Evolutionary conservation across 1,140 invertebrate genomes (phyloP), one percentile per base, ranked within the genome.

Genomic region (Dolichoris vasculosae): DNA sequence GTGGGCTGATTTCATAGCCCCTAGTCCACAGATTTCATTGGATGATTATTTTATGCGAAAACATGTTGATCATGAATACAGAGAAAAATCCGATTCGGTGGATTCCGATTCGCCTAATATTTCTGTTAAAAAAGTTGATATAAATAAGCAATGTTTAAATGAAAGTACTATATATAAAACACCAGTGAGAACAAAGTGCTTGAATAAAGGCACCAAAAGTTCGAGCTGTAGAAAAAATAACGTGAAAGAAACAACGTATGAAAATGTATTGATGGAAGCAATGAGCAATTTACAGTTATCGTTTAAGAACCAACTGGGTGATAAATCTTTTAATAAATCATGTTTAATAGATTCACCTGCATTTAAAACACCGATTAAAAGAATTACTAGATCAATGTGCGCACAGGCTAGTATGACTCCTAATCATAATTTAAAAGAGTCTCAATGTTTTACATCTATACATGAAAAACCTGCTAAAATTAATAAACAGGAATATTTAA

Each of bases 1-100:
- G 32, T 92, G 91, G 91, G 87, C 88, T 55, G 91, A 93, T 82
- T 92, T 93, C 35, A 76, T 38, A 76, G 87, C 82, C 2, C 51
- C 80, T 0, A 93, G 90, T 78, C 90, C 91, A 17, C 86, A 87
- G 30, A 26, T 87, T 9, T 67, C 63, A 1, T 69, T 71, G 2
- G 89, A 90, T 15, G 88, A 88, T 40, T 93, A 89, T 76, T 92
- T 93, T 40, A 89, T 90, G 0, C 79, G 51, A 8, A 46, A 69
- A 20, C 87, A 90, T 38, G 55, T 82, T 11, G 76, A 78, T 23
- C 83, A 89, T 1, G 40, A 81, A 71, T 67, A 82, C 9, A 77
- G 87, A 46, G 55, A 84, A n/a, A 86, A 86, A 46, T 38, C 78
- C 7, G 85, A 81, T 3, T 67, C 43, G 0, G 7, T 55, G 30